Percentiles rank a stretch among this genome's conserved stretches.
These are phyloP conservation scores for Ectemnius continuus DNA, from an alignment of 2,888 invertebrate genomes.

Conservation along the genomic window DNA sequence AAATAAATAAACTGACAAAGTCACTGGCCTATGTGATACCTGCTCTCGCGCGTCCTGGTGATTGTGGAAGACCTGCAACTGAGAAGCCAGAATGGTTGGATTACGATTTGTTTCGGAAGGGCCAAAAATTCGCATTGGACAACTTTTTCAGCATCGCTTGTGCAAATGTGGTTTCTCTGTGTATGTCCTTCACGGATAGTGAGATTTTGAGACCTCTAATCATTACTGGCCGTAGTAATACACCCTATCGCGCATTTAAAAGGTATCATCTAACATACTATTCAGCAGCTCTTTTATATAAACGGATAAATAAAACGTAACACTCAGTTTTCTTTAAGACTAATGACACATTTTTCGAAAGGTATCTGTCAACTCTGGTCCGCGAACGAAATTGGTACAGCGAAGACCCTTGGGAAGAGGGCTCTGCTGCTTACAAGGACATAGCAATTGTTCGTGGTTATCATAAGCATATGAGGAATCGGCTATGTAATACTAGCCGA, in stretches of 20 bases:
- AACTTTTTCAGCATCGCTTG: slow-evolving; percentile 72
- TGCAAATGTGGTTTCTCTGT: slow-evolving; percentile 75
- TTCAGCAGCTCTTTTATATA: too few species aligned
- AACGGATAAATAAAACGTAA: too few species aligned
- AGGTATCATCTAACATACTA: slow-evolving; percentile 14
- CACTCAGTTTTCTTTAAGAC: too few species aligned
- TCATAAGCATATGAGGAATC: slow-evolving; percentile 73
- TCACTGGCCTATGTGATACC: slow-evolving; percentile 15
- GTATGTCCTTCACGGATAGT: slow-evolving; percentile 75
- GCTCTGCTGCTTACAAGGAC: slow-evolving; percentile 76
- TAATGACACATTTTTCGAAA: slow-evolving; percentile 8
- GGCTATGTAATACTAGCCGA: slow-evolving; percentile 54
- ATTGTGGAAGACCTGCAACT: slow-evolving; percentile 58
- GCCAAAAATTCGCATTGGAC: slow-evolving; percentile 77
- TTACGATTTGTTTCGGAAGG: slow-evolving; percentile 76
- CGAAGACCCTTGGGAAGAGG: slow-evolving; percentile 78
- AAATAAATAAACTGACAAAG: not conserved
- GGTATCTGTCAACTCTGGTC: slow-evolving; percentile 78
- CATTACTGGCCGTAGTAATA: slow-evolving; percentile 78
- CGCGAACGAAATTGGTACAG: slow-evolving; percentile 79
- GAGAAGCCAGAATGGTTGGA: slow-evolving; percentile 77
- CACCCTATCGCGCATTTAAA: slow-evolving; percentile 77
- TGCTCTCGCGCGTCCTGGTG: slow-evolving; percentile 46
- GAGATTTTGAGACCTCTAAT: slow-evolving; percentile 78
- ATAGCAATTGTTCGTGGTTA: slow-evolving; percentile 76